Base-by-base conservation (phyloP, 2,113 vertebrate genomes). In the Hiodon alosoides region DNA sequence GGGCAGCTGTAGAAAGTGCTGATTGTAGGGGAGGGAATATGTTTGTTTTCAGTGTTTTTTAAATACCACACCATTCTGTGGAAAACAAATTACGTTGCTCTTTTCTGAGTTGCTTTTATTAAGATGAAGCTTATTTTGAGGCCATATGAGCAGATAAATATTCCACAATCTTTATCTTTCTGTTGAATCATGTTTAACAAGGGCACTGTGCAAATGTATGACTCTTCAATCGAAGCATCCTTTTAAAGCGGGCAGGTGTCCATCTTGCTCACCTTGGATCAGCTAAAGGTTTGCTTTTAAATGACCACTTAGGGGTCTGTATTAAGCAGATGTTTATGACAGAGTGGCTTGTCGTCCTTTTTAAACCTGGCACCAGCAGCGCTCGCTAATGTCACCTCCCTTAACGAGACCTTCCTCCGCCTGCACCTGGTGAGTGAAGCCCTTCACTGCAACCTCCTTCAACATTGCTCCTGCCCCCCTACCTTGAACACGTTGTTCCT, bases 311-410 rank as follows among this genome's bases (percentile, higher is more conserved):
- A 74, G n/a, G 47, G 79, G 76, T 69, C 75, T 67, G 72, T 67
- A 67, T 75, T 76, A 74, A 83, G 79, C 80, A 80, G 76, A 79
- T 81, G 82, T 62, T 17, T 62, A 16, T 9, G 72, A 80, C 76
- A 73, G 75, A 57, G 67, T 66, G 8, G 58, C 70, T 70, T 60
- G 72, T 79, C 79, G 76, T 67, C 67, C 76, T 78, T 65, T 65
- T 75, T 71, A 68, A 55, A 65, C 68, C 60, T 60, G 68, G 80
- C 75, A 80, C 13, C 3, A 10, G 10, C 2, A 67, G 75, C 76
- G 61, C 72, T 77, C 71, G 60, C 69, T 66, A 71, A 77, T 72
- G 65, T 77, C 46, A 69, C 72, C 68, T 70, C 72, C 16, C 75
- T 69, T 59, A 77, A 73, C 54, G 59, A 75, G 72, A 53, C 64